Conservation (phyloP, 2,113 vertebrate genomes). For the Thunnus maccoyii region DNA sequence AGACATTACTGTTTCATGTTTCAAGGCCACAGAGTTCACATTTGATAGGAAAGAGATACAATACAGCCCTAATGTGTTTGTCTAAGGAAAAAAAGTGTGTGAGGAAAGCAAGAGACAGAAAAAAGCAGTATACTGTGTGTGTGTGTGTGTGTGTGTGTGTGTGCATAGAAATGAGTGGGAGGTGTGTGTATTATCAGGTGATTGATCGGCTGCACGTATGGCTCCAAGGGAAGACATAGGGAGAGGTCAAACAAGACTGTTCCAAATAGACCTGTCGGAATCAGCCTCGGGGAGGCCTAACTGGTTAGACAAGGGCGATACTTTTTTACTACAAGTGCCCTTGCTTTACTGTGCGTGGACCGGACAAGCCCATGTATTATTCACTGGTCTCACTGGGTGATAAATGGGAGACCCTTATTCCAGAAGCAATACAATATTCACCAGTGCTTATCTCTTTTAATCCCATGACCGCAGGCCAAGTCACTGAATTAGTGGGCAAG, state of each 20-base stretch:
- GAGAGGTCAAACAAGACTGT: conserved; percentile 83
- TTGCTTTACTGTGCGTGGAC: conserved; percentile 75
- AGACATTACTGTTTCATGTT: conserved; percentile 38
- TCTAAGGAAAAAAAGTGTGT: conserved; percentile 1
- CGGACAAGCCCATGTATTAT: conserved; percentile 78
- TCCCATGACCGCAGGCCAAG: conserved; percentile 64
- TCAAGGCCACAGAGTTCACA: conserved; percentile 16
- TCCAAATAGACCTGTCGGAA: conserved; percentile 82
- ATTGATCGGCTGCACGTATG: conserved; percentile 78
- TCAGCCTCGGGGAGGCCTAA: conserved; percentile 76
- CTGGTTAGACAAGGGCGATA: conserved; percentile 78
- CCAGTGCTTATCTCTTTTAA: conserved; percentile 76
- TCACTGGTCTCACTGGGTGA: conserved; percentile 76
- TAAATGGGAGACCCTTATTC: conserved; percentile 64
- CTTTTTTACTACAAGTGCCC: conserved; percentile 73
- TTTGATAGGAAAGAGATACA: conserved; percentile 42
- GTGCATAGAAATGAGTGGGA: conserved; percentile 54
- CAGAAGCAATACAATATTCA: conserved; percentile 72
- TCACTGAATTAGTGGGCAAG: conserved; percentile 65
- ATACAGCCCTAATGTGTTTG: conserved; percentile 16
- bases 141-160: conserved; percentile 23
- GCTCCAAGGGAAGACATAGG: conserved; percentile 80
- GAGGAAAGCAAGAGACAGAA: background rate
- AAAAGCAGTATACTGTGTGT: background rate
- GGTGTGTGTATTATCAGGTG: conserved; percentile 78